Base-by-base conservation (phyloP, 2,797 vertebrate genomes). In the Enteromius anoplus region DNA sequence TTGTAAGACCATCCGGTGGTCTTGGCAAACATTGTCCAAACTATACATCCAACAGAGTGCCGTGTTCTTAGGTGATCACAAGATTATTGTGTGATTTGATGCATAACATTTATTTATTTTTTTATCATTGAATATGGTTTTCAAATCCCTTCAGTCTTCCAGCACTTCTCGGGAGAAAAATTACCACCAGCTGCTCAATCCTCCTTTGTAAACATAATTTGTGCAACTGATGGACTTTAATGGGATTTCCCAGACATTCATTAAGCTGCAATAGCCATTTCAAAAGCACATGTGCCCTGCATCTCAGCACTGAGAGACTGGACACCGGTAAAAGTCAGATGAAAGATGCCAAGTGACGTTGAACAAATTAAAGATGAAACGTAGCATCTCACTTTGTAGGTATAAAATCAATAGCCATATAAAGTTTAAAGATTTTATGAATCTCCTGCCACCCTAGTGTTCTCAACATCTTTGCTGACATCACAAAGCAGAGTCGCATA, bases 1-100 rank as follows among this genome's bases (percentile, higher is more conserved):
- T 62, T 34, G 81, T 49, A 49, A 78, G n/a, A 55, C 0, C 62
- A 55, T 68, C 26, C 4, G 64, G 21, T 47, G 29, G 80, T 37
- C 42, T 64, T 47, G 45, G 29, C 40, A 51, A 51, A 65, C 17
- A 2, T 78, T 42, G 42, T 53, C 60, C 29, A 75, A 62, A 26
- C 42, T 32, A 53, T 71, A n/a, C 12, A 26, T 42, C 47, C 62
- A 26, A 32, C 55, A 83, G 19, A 72, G 37, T 34, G 40, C 2
- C 78, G 70, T 81, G 47, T 69, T 85, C 87, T 88, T 89, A 75
- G 87, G 84, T 64, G 81, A 83, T 91, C 83, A 89, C 85, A 84
- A 80, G 11, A 89, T 85, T 84, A 81, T 83, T 80, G 84, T 87
- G 55, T 85, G 82, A 84, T 84, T 53, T 60, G 58, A 84, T 83